A percentile compares a stretch with the other conserved stretches of the same genome.
Evolutionary conservation across 2,113 vertebrate genomes (phyloP).

Genomic region (Syngnathoides biaculeatus): DNA sequence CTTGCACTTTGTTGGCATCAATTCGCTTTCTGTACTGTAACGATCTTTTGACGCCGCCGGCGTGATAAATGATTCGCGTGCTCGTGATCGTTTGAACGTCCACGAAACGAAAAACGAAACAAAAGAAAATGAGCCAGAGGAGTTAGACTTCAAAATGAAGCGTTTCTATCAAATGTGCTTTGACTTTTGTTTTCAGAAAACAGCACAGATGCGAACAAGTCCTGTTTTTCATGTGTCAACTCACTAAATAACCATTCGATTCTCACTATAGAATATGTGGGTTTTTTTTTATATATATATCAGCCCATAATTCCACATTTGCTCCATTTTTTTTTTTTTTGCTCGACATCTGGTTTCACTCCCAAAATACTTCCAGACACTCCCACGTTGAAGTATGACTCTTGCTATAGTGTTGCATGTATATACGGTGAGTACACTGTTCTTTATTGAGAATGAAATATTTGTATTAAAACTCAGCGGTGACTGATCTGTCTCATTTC

Average conservation of each 20-base stretch:
- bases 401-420: conserved; percentile 97
- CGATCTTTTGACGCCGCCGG: too few species aligned
- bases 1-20: conserved; percentile 38
- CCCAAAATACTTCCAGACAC: conserved; percentile 69
- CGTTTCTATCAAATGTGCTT: background rate
- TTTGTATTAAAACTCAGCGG: conserved; percentile 78
- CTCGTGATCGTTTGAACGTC: too few species aligned
- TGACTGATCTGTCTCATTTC: background rate
- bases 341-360: conserved; percentile 75
- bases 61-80: background rate
- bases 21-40: background rate
- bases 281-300: conserved; percentile 11
- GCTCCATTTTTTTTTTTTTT: conserved; percentile 69
- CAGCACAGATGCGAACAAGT: background rate
- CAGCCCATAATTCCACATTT: conserved; percentile 71
- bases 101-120: too few species aligned
- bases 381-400: conserved; percentile 83
- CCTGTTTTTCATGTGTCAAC: background rate
- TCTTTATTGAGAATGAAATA: conserved; percentile 88
- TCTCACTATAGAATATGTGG: too few species aligned
- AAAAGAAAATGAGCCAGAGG: background rate
- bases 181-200: background rate
- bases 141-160: background rate
- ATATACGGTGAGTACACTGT: conserved; percentile 83
- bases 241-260: background rate